Evolutionary conservation across 2,888 invertebrate genomes (phyloP), one percentile per base, ranked within the genome.

Genomic region (Chrysolina americana): DNA sequence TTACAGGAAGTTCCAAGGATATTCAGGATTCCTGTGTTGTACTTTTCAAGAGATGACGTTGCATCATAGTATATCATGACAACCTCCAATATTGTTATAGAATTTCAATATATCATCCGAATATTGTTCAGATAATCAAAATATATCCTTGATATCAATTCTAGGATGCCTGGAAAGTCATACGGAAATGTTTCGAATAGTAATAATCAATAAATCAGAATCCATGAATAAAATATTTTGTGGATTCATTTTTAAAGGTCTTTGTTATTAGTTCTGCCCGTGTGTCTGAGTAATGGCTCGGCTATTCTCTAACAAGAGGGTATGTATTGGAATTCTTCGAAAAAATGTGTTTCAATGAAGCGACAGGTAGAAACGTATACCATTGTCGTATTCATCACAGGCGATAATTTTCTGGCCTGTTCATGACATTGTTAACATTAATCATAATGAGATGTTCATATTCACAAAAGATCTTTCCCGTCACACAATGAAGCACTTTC

Each of bases 361-460:
- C 71, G 63, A 71, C 77, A 77, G 77, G 77, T 77, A 77, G 75
- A 77, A 73, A 70, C 41, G 70, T 73, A 69, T 62, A 71, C 74
- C 56, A 47, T 65, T 59, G 53, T 47, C 41, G 64, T 69, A 76
- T 71, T 50, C 62, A 68, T 47, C 69, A 59, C 56, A 47, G 48
- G 75, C 65, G 76, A 76, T 76, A 76, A 76, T 73, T 76, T 77
- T 70, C 65, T 70, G 59, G 70, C 59, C 41, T 65, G 65, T 69
- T 73, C 65, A 68, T 65, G 41, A 47, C 65, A 62, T 73, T 73
- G 69, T 73, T 73, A 73, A 73, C 73, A 73, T 73, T 73, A 73
- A 73, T 73, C 73, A 69, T 21, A 15, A 47, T 65, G 53, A 44
- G 44, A 44, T 44, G 15, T 21, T 21, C 21, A 21, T 5, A 53